These are phyloP conservation scores for Lypha dubia DNA, from an alignment of 2,888 invertebrate genomes.

Conservation along the genomic window DNA sequence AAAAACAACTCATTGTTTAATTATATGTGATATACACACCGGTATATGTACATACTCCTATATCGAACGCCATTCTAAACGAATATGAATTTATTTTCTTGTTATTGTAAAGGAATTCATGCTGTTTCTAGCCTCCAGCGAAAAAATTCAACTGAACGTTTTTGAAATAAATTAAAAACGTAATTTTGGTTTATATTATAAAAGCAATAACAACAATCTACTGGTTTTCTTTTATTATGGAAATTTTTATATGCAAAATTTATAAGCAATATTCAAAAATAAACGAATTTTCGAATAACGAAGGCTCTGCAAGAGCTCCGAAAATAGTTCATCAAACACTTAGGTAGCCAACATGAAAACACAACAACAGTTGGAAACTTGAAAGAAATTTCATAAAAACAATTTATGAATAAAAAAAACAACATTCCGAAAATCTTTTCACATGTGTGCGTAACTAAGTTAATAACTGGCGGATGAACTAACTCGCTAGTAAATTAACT, in stretches of 20 bases:
- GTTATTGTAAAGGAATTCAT: slow-evolving; percentile 35
- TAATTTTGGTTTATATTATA: slow-evolving; percentile 45
- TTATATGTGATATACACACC: too few species aligned
- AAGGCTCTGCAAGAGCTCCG: slow-evolving; percentile 56
- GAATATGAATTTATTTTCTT: slow-evolving; percentile 14
- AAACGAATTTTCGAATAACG: slow-evolving; percentile 10
- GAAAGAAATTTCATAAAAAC: slow-evolving; percentile 12
- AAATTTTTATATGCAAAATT: slow-evolving; percentile 22
- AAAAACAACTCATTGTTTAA: too few species aligned
- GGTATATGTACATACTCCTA: background rate
- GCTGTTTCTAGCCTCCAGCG: slow-evolving; percentile 54
- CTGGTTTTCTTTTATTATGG: slow-evolving; percentile 52
- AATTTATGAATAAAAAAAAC: slow-evolving; percentile 48
- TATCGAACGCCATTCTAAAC: slow-evolving; percentile 7
- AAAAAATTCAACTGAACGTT: slow-evolving; percentile 16
- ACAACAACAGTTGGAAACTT: slow-evolving; percentile 50
- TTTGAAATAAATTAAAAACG: slow-evolving; percentile 59
- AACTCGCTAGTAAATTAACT: slow-evolving; percentile 54
- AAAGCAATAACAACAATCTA: slow-evolving; percentile 48
- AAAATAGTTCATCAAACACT: slow-evolving; percentile 33
- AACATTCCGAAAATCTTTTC: slow-evolving; percentile 5
- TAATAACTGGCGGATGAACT: background rate
- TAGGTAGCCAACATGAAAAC: slow-evolving; percentile 59
- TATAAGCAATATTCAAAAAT: too few species aligned
- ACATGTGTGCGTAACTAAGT: slow-evolving; percentile 40